Conservation (phyloP, 2,113 vertebrate genomes). For the Varanus salvator region DNA sequence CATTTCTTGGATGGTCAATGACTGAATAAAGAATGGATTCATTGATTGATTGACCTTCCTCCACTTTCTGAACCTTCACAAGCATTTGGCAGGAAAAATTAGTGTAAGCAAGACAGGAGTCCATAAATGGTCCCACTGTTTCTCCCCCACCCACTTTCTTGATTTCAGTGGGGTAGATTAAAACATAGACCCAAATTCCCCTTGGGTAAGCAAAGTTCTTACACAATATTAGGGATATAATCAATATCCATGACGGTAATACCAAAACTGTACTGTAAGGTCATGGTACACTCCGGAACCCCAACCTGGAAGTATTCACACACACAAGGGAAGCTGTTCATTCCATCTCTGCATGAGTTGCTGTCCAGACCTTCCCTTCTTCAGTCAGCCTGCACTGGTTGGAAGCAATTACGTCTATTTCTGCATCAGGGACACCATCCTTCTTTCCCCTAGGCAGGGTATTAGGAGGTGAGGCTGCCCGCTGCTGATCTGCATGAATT, state of each 20-base stretch:
- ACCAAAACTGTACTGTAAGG: background rate
- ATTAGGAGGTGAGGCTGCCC: background rate
- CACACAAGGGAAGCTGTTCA: background rate
- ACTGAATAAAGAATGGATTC: no score
- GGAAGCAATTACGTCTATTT: background rate
- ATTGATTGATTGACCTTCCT: background rate
- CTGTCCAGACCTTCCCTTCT: background rate
- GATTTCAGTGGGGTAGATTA: background rate
- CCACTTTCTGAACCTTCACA: no score
- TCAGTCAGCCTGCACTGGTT: background rate
- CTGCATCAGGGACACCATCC: background rate
- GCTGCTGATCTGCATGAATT: background rate
- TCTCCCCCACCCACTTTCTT: background rate
- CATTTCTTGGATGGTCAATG: no score
- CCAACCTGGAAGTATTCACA: background rate
- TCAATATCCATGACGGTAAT: background rate
- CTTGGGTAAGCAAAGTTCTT: background rate
- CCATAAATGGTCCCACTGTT: background rate
- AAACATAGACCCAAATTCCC: background rate
- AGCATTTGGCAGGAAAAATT: no score
- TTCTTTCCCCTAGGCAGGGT: background rate
- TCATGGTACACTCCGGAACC: background rate
- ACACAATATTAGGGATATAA: background rate
- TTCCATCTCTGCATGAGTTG: background rate
- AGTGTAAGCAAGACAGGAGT: no score